Percentiles rank a stretch among this genome's conserved stretches.
Conservation (phyloP, 2,888 invertebrate genomes). For the Drosophila recens region DNA sequence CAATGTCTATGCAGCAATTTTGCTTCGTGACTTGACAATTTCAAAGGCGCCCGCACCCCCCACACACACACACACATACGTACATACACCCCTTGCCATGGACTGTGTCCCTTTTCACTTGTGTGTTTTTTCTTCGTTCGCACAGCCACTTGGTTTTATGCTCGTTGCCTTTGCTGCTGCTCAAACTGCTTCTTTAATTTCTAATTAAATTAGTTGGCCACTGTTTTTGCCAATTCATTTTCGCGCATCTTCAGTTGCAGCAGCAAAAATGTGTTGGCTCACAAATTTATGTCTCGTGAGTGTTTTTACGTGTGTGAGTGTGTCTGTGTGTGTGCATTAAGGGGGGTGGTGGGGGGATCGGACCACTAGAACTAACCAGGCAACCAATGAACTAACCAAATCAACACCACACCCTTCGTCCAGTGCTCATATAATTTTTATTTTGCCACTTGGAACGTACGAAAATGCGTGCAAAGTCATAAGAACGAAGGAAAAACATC, state of each 20-base stretch:
- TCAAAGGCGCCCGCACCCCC: conserved; percentile 54
- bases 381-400: conserved; percentile 43
- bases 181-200: conserved; percentile 64
- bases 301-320: conserved; percentile 1
- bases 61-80: conserved; percentile 21
- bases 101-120: conserved; percentile 53
- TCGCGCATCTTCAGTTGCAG: conserved; percentile 30
- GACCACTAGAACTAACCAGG: conserved; percentile 35
- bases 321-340: background rate
- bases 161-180: conserved; percentile 29
- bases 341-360: conserved; percentile 11
- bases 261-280: conserved; percentile 34
- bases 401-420: conserved; percentile 48
- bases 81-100: conserved; percentile 26
- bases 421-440: conserved; percentile 35
- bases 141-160: conserved; percentile 37
- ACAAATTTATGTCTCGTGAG: conserved; percentile 45
- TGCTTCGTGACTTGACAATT: conserved; percentile 78
- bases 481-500: conserved; percentile 60
- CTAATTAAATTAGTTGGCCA: conserved; percentile 74
- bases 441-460: conserved; percentile 32
- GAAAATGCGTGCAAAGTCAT: conserved; percentile 68
- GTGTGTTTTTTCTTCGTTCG: conserved; percentile 47
- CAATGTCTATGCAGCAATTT: conserved; percentile 52
- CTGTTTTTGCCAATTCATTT: conserved; percentile 53